These are phyloP conservation scores for Drosophila bocqueti DNA, from an alignment of 1,140 invertebrate genomes.

Conservation along the genomic window DNA sequence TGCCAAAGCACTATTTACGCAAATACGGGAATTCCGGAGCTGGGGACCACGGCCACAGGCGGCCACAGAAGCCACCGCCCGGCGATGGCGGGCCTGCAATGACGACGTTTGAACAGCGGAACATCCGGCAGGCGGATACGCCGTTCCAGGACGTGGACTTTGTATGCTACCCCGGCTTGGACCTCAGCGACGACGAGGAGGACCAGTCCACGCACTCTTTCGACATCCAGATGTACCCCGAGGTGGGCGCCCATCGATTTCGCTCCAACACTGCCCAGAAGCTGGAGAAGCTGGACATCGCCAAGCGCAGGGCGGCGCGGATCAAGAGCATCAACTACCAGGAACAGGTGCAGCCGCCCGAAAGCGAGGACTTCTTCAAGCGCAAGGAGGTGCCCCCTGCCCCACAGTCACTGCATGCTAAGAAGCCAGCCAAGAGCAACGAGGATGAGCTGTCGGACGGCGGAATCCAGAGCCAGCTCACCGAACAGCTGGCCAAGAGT, in stretches of 20 bases:
- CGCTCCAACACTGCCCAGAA: slow-evolving; percentile 95
- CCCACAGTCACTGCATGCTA: slow-evolving; percentile 74
- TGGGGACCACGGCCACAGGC: slow-evolving; percentile 46
- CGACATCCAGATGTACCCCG: slow-evolving; percentile 90
- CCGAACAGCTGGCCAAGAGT: slow-evolving; percentile 91
- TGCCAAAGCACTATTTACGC: slow-evolving; percentile 88
- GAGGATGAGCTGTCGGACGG: slow-evolving; percentile 64
- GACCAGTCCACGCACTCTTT: slow-evolving; percentile 88
- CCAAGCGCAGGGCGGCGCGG: slow-evolving; percentile 92
- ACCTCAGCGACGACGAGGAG: slow-evolving; percentile 91
- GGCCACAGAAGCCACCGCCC: slow-evolving; percentile 51
- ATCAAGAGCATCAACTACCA: slow-evolving; percentile 93
- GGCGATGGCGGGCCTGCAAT: slow-evolving; percentile 13
- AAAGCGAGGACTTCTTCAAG: slow-evolving; percentile 89
- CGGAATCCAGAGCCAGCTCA: slow-evolving; percentile 87
- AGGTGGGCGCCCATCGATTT: slow-evolving; percentile 90
- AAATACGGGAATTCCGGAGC: slow-evolving; percentile 66
- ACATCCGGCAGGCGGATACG: slow-evolving; percentile 43
- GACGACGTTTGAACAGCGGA: slow-evolving; percentile 5
- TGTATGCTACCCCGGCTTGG: slow-evolving; percentile 90
- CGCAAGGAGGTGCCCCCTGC: slow-evolving; percentile 47
- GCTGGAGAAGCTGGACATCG: slow-evolving; percentile 95
- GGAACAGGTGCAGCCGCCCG: slow-evolving; percentile 83
- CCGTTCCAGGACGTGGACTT: slow-evolving; percentile 86
- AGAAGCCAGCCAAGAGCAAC: slow-evolving; percentile 54